Evolutionary conservation across 1,140 invertebrate species (phyloP).

Genomic region (Tetraneura akinire): DNA sequence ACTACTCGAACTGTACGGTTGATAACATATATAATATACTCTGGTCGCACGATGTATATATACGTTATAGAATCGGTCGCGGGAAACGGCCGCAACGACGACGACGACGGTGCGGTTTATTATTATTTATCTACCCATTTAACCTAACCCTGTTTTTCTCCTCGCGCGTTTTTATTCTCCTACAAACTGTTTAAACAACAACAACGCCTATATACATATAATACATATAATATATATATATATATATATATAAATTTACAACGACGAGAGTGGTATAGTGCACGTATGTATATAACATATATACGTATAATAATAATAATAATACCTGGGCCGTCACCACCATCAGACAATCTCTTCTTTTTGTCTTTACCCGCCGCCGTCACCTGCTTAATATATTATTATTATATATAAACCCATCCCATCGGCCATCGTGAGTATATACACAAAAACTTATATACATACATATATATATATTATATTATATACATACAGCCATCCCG

Average conservation of each 20-base stretch:
- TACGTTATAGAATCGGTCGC: not conserved
- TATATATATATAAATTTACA: not conserved
- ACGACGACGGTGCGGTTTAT: slow-evolving; percentile 21
- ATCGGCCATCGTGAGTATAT: slow-evolving; percentile 8
- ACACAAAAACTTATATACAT: not conserved
- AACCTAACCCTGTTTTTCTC: slow-evolving; percentile 47
- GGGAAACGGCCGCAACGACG: slow-evolving; percentile 6
- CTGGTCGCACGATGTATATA: slow-evolving; percentile 31
- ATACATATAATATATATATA: not conserved
- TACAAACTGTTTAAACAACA: slow-evolving; percentile 46
- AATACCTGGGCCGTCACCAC: slow-evolving; percentile 4
- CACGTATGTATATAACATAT: not conserved
- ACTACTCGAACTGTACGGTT: not conserved
- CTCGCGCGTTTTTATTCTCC: not conserved
- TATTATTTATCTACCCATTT: slow-evolving; percentile 51
- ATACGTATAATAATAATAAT: no score
- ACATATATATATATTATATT: not conserved
- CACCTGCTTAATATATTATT: slow-evolving; percentile 43
- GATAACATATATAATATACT: not conserved
- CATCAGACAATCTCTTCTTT: slow-evolving; percentile 47
- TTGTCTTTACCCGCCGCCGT: slow-evolving; percentile 45
- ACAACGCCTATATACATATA: not conserved
- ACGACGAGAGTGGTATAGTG: not conserved
- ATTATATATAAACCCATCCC: slow-evolving; percentile 27
- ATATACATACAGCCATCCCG: not conserved